Base-by-base conservation (phyloP, 2,888 invertebrate genomes). In the Sericinus montela region DNA sequence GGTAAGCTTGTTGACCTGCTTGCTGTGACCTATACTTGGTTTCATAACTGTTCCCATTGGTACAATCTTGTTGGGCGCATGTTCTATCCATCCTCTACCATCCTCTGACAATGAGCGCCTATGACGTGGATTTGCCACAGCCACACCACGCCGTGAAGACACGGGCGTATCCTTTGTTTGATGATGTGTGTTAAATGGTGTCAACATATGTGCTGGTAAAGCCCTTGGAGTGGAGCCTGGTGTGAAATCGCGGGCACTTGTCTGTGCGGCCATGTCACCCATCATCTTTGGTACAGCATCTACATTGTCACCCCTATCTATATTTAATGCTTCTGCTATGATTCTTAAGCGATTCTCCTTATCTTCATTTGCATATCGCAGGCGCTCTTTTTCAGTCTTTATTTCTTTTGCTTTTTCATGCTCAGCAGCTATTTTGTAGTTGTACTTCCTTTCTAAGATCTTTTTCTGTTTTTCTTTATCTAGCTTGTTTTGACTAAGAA, bases 31-130 rank as follows among this genome's bases (percentile, higher is more conserved):
- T 66, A 97, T 93, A 42, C 92, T 90, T 0, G 98, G 98, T 71
- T 98, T 97, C 73, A 97, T 84, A 1, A 98, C 94, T 0, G 98
- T 98, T n/a, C 95, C 96, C 58, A 96, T 87, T 0, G 96, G 95
- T 0, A 96, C 93, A 0, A 95, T 89, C 65, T 93, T 92, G 11
- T 92, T 91, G 0, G 97, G 94, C 19, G 95, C 93, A 63, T 98
- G 98, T 72, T 98, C 97, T 0, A 98, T 85, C 98, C 98, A 98
- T 0, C 91, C 89, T 52, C 92, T 91, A 3, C 90, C 90, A 36
- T 94, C 94, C 0, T 93, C 94, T 0, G 97, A 97, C 42, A 94
- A 91, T 0, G 97, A 97, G 16, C 97, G 90, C 11, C 96, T 90
- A 67, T 95, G 93, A 1, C 95, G 90, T 0, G 91, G 91, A 70